phyloP scores from a whole-genome alignment of 2,888 invertebrate species.

The Bombylius major region DNA sequence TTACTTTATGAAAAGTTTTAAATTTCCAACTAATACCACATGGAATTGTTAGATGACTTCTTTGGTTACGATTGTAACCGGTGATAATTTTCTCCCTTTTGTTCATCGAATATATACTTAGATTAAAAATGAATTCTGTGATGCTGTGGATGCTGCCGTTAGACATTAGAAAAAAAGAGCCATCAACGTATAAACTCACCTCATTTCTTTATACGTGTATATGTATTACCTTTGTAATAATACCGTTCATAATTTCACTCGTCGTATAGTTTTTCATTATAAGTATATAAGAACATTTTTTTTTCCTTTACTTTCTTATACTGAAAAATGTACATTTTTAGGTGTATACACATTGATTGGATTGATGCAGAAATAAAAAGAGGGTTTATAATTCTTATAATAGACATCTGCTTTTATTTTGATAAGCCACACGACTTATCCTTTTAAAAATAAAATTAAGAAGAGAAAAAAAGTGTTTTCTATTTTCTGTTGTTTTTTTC shows the following conservation, averaged over 20 bases:
- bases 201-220: too few species aligned
- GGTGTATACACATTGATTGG: too few species aligned
- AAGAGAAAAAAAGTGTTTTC: neutral
- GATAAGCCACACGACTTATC: neutral
- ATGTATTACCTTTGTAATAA: neutral
- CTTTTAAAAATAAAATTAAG: neutral
- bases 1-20: slow-evolving; percentile 5
- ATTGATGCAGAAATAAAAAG: neutral
- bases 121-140: slow-evolving; percentile 1
- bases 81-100: slow-evolving; percentile 8
- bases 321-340: too few species aligned
- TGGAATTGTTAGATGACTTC: slow-evolving; percentile 7
- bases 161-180: neutral
- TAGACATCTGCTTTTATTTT: slow-evolving; percentile 7
- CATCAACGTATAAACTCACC: neutral
- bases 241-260: too few species aligned
- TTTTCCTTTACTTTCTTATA: too few species aligned
- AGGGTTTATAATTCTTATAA: neutral
- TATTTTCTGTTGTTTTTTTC: too few species aligned
- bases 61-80: slow-evolving; percentile 1
- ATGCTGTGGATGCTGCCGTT: too few species aligned
- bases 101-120: neutral
- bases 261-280: too few species aligned
- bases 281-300: too few species aligned
- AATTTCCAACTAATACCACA: slow-evolving; percentile 7